A percentile compares a stretch with the other conserved stretches of the same genome.
Evolutionary conservation across 2,797 vertebrate genomes (phyloP).

Genomic region (Luscinia luscinia): DNA sequence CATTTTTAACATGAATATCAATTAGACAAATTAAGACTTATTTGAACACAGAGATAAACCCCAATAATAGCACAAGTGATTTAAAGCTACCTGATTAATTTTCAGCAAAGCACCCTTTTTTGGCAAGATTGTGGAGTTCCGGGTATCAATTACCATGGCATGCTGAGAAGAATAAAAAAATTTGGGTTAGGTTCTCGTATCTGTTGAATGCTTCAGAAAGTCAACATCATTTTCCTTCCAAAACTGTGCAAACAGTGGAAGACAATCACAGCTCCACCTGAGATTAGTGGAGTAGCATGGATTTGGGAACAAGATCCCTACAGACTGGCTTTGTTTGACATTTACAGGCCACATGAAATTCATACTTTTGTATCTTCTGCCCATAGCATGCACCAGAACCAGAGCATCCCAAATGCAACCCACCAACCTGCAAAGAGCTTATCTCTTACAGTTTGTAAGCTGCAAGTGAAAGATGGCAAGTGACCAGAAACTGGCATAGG

Average conservation of each 20-base stretch:
- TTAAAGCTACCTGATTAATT: constrained; percentile 88
- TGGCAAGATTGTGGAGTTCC: constrained; percentile 93
- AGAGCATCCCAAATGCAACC: background rate
- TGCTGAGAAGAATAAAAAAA: constrained; percentile 78
- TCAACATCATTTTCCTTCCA: background rate
- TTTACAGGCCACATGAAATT: background rate
- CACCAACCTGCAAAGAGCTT: background rate
- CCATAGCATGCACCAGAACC: background rate
- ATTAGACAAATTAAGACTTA: background rate
- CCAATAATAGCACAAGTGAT: rapidly evolving
- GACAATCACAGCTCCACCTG: background rate
- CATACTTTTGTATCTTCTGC: rapidly evolving
- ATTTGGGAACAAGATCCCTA: background rate
- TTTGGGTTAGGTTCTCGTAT: background rate
- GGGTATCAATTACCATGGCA: constrained; percentile 89
- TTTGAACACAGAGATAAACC: background rate
- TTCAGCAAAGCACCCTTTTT: constrained; percentile 90
- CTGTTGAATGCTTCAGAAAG: background rate
- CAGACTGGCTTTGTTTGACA: background rate
- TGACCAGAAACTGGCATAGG: background rate
- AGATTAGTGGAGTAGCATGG: background rate
- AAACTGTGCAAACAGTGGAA: background rate
- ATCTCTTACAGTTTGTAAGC: background rate
- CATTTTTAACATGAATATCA: background rate
- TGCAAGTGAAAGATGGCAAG: background rate